A percentile compares a stretch with the other conserved stretches of the same genome.
These are phyloP conservation scores for Priocnemis perturbator DNA, from an alignment of 2,888 invertebrate genomes.

Conservation along the genomic window DNA sequence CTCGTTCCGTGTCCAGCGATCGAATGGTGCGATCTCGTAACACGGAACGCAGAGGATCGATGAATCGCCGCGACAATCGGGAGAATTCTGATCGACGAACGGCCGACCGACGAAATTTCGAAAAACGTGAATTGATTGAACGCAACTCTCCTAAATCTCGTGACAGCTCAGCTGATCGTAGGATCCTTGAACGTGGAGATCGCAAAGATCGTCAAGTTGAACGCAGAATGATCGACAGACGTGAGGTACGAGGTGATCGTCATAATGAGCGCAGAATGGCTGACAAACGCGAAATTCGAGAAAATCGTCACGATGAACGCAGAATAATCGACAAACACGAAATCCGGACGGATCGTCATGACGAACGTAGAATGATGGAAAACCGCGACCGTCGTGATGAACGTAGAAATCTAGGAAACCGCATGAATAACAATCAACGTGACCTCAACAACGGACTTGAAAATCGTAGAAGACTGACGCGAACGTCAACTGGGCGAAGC, in stretches of 20 bases:
- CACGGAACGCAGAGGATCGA: slow-evolving; percentile 10
- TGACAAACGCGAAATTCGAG: not conserved
- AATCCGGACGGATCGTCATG: not conserved
- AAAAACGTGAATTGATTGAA: not conserved
- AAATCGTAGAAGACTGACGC: too few species aligned
- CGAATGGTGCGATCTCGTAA: not conserved
- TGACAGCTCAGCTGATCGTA: not conserved
- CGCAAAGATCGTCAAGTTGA: not conserved
- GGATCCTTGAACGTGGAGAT: not conserved
- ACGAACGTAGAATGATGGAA: not conserved
- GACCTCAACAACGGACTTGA: not conserved
- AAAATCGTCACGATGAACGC: slow-evolving; percentile 6
- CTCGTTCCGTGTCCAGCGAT: slow-evolving; percentile 8
- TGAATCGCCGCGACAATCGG: slow-evolving; percentile 16
- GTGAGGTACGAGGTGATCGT: slow-evolving; percentile 5
- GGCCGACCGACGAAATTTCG: not conserved
- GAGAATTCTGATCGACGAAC: not conserved
- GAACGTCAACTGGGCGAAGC: not conserved
- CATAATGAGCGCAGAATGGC: slow-evolving; percentile 14
- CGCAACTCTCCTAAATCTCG: too few species aligned
- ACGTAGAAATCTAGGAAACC: slow-evolving; percentile 7
- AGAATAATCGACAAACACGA: not conserved
- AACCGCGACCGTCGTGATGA: slow-evolving; percentile 10
- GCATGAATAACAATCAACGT: too few species aligned
- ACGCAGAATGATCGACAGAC: slow-evolving; percentile 1